Conservation (phyloP, 2,113 vertebrate species). For the Empidonax alnorum region DNA sequence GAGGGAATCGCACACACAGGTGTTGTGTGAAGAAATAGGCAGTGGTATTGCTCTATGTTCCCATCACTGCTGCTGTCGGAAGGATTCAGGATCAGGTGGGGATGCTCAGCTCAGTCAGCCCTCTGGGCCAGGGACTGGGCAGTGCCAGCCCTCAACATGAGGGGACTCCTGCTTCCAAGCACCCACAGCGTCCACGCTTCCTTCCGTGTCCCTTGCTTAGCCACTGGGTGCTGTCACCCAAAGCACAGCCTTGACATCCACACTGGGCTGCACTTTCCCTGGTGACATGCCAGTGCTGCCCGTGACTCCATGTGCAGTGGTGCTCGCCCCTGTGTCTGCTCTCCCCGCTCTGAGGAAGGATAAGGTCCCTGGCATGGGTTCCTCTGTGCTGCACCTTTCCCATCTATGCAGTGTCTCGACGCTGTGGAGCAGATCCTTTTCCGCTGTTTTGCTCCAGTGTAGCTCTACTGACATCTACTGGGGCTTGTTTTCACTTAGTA, state of each 20-base stretch:
- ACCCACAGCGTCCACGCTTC: fast-evolving
- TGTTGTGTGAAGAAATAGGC: background rate
- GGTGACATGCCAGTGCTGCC: background rate
- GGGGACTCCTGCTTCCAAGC: background rate
- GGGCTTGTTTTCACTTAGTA: background rate
- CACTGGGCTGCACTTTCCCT: fast-evolving
- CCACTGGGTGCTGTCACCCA: background rate
- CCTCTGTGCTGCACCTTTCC: background rate
- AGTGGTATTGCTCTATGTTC: background rate
- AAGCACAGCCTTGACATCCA: fast-evolving
- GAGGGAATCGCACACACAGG: background rate
- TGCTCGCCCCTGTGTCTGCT: fast-evolving
- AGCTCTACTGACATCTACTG: conserved; percentile 50
- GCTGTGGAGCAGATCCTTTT: background rate
- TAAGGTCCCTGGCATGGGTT: fast-evolving
- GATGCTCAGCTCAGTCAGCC: background rate
- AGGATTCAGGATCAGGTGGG: background rate
- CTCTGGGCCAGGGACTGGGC: background rate
- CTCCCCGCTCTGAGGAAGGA: background rate
- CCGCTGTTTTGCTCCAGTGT: background rate
- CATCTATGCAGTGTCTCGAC: background rate
- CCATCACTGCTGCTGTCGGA: background rate
- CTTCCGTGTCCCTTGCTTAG: fast-evolving
- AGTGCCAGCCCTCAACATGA: background rate
- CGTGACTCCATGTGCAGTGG: fast-evolving